These are phyloP conservation scores for Meriones psammophilus DNA, from an alignment of 2,797 vertebrate species.

Conservation along the genomic window DNA sequence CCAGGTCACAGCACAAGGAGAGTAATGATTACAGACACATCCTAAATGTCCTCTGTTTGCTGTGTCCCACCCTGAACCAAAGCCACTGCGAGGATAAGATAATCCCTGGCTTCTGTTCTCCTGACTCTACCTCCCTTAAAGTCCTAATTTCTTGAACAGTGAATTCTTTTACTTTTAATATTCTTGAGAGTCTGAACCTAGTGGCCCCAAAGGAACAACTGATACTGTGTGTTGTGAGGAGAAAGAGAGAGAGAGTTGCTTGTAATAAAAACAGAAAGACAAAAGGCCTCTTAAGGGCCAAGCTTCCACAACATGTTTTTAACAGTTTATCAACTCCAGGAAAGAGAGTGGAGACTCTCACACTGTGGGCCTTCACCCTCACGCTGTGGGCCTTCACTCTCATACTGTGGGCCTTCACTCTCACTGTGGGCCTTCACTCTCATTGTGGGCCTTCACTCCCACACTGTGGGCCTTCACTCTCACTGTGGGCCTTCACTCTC, in stretches of 20 bases:
- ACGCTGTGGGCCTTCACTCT: too few species aligned
- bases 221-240: neutral
- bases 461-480: too few species aligned
- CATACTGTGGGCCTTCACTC: too few species aligned
- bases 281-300: neutral
- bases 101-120: conserved; percentile 14
- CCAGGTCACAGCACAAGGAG: neutral
- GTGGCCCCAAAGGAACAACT: neutral
- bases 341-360: neutral
- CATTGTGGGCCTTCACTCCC: too few species aligned
- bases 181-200: conserved; percentile 41
- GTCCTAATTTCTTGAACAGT: conserved; percentile 28
- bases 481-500: too few species aligned
- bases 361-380: too few species aligned
- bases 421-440: too few species aligned
- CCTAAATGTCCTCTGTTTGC: neutral
- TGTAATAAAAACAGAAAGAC: conserved; percentile 18
- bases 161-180: conserved; percentile 17
- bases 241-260: neutral
- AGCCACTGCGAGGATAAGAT: conserved; percentile 16
- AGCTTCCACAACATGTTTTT: neutral
- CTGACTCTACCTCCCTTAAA: conserved; percentile 20
- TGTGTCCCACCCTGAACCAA: conserved; percentile 13
- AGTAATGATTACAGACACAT: too few species aligned
- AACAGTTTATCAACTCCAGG: neutral